Evolutionary conservation across 2,888 invertebrate genomes (phyloP), one percentile per base, ranked within the genome.

Genomic region (Rhingia rostrata): DNA sequence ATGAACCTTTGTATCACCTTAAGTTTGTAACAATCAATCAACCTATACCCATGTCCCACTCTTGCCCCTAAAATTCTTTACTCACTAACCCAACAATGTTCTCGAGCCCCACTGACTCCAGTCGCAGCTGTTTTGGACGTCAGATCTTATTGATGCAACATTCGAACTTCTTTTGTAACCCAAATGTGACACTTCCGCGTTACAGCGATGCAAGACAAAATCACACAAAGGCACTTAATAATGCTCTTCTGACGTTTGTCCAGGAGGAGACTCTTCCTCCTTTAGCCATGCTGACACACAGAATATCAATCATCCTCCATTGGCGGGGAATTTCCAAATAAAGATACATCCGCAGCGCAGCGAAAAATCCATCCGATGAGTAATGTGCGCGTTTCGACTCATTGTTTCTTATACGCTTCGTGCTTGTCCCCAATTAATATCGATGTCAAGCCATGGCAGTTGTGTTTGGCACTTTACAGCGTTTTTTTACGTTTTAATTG

Each of bases 341-440:
- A 41, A 72, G 82, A 60, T 41, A 10, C 37, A 47, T 37, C 43
- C 7, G 14, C 35, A 22, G 7, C 4, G 32, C 7, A 45, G 43
- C 9, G 30, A 10, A 9, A 66, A 45, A 22, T 1, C n/a, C 35
- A 41, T 39, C 33, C 22, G 39, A 69, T 83, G 82, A 78, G 37
- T 78, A 83, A 78, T 39, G n/a, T n/a, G 2, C 12, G 10, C 7
- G 14, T 22, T 14, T 54, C 39, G n/a, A 41, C 9, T 53, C 58
- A 45, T 54, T 63, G 33, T 58, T 45, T 60, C 22, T 12, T 39
- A 43, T 39, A 32, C 22, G 35, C 10, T 43, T 58, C 72, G 30
- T 64, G 64, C 60, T 61, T 79, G 73, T 7, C 79, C 79, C 74
- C 35, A 74, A 80, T 80, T 63, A 45, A 45, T 58, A 74, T 70